Conservation (phyloP, 2,113 vertebrate species). For the Fulmarus glacialis region DNA sequence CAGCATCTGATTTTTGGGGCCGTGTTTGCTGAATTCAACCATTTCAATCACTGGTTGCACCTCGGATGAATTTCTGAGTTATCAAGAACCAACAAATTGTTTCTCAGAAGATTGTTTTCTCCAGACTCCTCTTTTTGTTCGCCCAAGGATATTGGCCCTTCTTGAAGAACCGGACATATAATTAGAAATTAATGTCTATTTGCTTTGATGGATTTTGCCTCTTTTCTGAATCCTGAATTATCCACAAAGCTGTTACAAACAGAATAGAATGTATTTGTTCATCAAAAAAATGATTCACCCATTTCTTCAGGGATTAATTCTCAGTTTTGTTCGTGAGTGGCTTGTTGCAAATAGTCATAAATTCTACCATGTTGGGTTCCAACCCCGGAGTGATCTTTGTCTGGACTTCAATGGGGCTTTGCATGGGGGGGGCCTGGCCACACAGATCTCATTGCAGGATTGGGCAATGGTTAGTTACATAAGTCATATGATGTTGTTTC, state of each 20-base stretch:
- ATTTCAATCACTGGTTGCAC: neutral
- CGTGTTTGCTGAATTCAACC: neutral
- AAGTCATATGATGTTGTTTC: conserved; percentile 66
- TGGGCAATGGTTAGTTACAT: conserved; percentile 64
- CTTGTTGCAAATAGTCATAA: conserved; percentile 63
- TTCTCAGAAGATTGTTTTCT: conserved; percentile 29
- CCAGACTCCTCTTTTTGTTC: neutral
- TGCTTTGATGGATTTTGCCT: conserved; percentile 58
- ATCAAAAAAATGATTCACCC: conserved; percentile 34
- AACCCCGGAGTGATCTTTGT: conserved; percentile 61
- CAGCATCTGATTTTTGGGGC: neutral
- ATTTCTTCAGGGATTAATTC: conserved; percentile 64
- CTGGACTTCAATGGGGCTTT: conserved; percentile 63
- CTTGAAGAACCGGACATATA: conserved; percentile 43
- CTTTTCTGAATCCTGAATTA: conserved; percentile 53
- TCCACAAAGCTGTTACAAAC: conserved; percentile 60
- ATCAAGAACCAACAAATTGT: conserved; percentile 11
- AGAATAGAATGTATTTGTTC: conserved; percentile 68
- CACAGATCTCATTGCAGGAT: conserved; percentile 66
- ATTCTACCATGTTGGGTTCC: conserved; percentile 60
- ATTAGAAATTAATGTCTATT: conserved; percentile 67
- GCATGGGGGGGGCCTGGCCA: conserved; percentile 55
- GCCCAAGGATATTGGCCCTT: conserved; percentile 33
- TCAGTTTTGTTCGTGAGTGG: conserved; percentile 42
- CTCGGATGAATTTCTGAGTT: neutral